Evolutionary conservation across 1,140 invertebrate species (phyloP), one percentile per base, ranked within the genome.

Genomic region (Drosophila persimilis): DNA sequence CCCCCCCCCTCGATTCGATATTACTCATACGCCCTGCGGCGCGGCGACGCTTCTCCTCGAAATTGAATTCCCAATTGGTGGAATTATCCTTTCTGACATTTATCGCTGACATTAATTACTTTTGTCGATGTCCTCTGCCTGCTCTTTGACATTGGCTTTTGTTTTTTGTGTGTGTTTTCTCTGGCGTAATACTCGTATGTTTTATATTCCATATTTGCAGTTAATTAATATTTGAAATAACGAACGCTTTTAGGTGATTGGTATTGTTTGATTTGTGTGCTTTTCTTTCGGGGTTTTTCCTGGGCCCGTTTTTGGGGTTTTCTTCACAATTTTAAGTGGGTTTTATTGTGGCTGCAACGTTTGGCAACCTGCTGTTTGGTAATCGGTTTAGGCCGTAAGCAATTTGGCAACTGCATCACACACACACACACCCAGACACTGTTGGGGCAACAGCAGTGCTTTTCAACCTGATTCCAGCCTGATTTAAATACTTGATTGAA

Each of bases 361-460:
- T 64, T 70, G 77, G 74, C 80, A 81, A 81, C 60, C 65, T 31
- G 29, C 3, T 9, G 29, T 69, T 13, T 57, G 45, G 65, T 57
- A 67, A 67, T 67, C 65, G 63, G 35, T 43, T 67, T 54, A 20
- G 63, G 46, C 44, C 35, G 7, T 17, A 67, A 59, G 26, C 60
- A 73, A 80, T 80, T 81, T 73, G 54, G 55, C 74, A 80, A 81
- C 78, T 74, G 63, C 51, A 67, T 75, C 52, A 66, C 31, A 22
- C 35, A 61, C 29, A 24, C 24, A 24, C 24, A 3, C 24, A 24
- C 24, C 0, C 17, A 17, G 17, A 24, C 24, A 15, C 17, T 41
- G 48, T 60, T 53, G 11, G 9, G 35, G 20, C 39, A 39, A 5
- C 35, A 39, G 11, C 9, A 39, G 3, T 4, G 11, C 11, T 39